Conservation (phyloP, 2,888 invertebrate species). For the Rotaria socialis region DNA sequence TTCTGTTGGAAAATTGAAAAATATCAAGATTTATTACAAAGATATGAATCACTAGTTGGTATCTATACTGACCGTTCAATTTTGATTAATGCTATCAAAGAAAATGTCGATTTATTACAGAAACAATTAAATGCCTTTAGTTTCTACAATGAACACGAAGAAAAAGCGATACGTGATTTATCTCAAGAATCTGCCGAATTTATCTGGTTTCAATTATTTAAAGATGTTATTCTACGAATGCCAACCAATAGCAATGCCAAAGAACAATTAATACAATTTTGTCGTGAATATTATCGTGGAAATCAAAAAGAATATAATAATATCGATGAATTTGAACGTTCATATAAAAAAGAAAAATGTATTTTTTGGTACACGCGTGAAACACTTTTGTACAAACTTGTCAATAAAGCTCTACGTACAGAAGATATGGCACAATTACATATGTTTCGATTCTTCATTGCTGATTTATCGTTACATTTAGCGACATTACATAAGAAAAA, state of each 20-base stretch:
- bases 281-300: conserved; percentile 1
- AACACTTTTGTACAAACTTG: neutral
- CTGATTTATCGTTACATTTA: neutral
- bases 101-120: neutral
- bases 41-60: neutral
- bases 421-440: neutral
- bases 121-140: neutral
- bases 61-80: neutral
- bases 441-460: neutral
- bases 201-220: conserved; percentile 16
- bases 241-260: neutral
- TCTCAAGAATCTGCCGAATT: neutral
- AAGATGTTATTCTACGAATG: neutral
- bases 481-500: neutral
- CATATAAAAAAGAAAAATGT: neutral
- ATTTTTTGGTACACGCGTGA: neutral
- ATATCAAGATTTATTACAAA: neutral
- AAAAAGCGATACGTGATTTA: neutral
- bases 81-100: neutral
- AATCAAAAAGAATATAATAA: neutral
- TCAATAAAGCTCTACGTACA: neutral
- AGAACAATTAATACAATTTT: neutral
- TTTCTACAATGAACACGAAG: neutral
- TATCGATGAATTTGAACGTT: neutral
- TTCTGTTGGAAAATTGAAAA: neutral